Evolutionary conservation across 2,888 invertebrate genomes (phyloP).

Genomic region (Drosophila rellima): DNA sequence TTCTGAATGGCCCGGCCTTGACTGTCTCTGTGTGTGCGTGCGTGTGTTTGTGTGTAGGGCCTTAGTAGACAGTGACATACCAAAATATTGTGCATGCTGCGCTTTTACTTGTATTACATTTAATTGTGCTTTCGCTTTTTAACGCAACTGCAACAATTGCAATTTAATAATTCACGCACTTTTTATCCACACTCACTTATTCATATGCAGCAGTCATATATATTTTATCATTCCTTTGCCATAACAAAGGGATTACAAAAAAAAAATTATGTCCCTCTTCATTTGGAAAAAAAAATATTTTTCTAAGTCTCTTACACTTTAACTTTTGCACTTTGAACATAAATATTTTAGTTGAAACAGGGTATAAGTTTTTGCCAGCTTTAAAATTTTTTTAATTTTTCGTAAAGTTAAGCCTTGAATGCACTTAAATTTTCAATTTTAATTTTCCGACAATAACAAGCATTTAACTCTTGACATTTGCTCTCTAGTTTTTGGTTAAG

Average conservation of each 20-base stretch:
- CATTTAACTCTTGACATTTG: slow-evolving; percentile 12
- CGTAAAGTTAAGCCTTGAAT: not conserved
- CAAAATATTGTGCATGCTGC: slow-evolving; percentile 19
- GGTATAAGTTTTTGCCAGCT: no score
- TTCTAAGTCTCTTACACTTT: no score
- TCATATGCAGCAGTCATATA: no score
- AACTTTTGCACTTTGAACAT: no score
- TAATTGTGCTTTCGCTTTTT: slow-evolving; percentile 30
- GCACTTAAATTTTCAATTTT: not conserved
- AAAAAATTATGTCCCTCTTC: not conserved
- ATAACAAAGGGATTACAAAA: not conserved
- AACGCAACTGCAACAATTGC: not conserved
- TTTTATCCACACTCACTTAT: not conserved
- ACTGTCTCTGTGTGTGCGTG: slow-evolving; percentile 15
- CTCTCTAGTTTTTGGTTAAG: not conserved
- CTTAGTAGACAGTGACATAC: slow-evolving; percentile 35
- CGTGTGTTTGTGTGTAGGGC: slow-evolving; percentile 16
- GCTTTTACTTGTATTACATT: slow-evolving; percentile 27
- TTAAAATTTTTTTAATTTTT: no score
- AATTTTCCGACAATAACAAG: not conserved
- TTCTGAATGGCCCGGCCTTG: slow-evolving; percentile 67
- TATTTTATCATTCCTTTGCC: no score
- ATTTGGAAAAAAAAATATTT: no score
- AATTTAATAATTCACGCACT: slow-evolving; percentile 2
- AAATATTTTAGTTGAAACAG: no score